A percentile compares a stretch with the other conserved stretches of the same genome.
Evolutionary conservation across 2,888 invertebrate genomes (phyloP).

Genomic region (Noctua comes): DNA sequence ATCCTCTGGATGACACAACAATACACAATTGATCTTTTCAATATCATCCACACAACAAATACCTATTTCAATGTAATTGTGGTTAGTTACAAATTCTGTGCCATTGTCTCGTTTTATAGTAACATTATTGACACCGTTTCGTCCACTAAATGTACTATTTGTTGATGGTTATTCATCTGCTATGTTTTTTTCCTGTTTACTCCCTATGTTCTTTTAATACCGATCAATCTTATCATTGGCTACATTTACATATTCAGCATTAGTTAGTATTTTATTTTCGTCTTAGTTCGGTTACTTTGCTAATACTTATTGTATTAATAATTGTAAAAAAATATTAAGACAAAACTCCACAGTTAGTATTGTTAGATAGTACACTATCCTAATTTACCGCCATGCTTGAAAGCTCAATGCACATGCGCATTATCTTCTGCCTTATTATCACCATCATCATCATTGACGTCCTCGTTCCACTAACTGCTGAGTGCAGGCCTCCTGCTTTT

Average conservation of each 20-base stretch:
- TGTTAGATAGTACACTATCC: not conserved
- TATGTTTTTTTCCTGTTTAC: slow-evolving; percentile 47
- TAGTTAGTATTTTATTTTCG: slow-evolving; percentile 7
- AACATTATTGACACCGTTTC: slow-evolving; percentile 50
- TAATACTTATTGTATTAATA: not conserved
- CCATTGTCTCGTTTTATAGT: slow-evolving; percentile 58
- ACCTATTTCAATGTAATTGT: slow-evolving; percentile 44
- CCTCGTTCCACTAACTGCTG: not conserved
- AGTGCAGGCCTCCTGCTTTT: no score
- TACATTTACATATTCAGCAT: not conserved
- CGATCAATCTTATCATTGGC: not conserved
- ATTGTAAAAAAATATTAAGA: not conserved
- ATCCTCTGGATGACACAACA: slow-evolving; percentile 43
- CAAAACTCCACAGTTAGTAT: not conserved
- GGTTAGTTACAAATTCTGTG: slow-evolving; percentile 54
- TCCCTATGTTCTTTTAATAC: not conserved
- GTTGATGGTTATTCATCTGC: slow-evolving; percentile 40
- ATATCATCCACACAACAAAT: slow-evolving; percentile 41
- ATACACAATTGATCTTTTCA: slow-evolving; percentile 59
- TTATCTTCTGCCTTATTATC: no score
- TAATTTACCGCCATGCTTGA: not conserved
- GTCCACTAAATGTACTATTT: slow-evolving; percentile 46
- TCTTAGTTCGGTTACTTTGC: not conserved
- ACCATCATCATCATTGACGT: not conserved
- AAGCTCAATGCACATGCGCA: not conserved